Evolutionary conservation across 2,797 vertebrate species (phyloP), one percentile per base, ranked within the genome.

Genomic region (Linurgus olivaceus): DNA sequence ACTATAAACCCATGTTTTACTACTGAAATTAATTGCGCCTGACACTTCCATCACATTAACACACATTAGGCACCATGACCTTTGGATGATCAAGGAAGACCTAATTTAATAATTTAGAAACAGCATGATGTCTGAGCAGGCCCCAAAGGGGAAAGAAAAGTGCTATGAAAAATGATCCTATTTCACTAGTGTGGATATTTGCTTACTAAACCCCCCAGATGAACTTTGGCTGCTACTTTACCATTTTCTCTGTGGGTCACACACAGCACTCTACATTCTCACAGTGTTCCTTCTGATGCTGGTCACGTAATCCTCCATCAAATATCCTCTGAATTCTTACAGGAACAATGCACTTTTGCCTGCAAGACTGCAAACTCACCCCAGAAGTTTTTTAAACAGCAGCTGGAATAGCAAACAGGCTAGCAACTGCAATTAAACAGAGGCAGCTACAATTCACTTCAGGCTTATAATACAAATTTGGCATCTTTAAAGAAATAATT

Each of bases 21-120:
- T 94, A 54, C 91, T 79, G 67, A 91, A 91, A 96, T 89, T 97
- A 96, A 97, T 97, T 95, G 92, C 7, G 73, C 81, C 91, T 96
- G 95, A 96, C 95, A 96, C 90, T 95, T 97, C 86, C 93, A 97
- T 96, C 96, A 95, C 86, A 96, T 96, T 97, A 97, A 93, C 93
- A 94, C 79, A 42, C 95, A 96, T 97, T 97, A 97, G 94, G 92
- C 74, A 85, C 79, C 11, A 1, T 79, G 97, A 97, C 96, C 95
- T 96, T 93, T 95, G 67, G 71, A 93, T 93, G 92, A 96, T 96
- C 86, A 81, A 96, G 93, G 59, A 95, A 95, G 90, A 80, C 86
- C 92, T 96, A 94, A 96, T 94, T 97, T 96, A 97, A 96, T 97
- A 97, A 97, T 97, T 96, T 72, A 96, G 79, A 93, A 89, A 91